Evolutionary conservation across 1,140 invertebrate species (phyloP).

Genomic region (Cecropterus lyciades): DNA sequence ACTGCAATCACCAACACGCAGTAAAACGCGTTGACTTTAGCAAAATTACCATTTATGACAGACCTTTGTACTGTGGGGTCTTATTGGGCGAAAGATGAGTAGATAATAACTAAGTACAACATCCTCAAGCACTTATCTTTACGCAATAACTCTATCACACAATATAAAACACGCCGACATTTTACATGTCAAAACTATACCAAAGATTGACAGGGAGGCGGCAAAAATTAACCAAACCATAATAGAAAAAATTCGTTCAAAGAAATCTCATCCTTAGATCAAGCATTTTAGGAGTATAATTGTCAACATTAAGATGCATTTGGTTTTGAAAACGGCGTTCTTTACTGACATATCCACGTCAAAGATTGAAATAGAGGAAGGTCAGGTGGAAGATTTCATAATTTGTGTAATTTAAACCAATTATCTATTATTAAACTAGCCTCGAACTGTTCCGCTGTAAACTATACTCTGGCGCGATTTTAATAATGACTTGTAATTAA

Average conservation of each 20-base stretch:
- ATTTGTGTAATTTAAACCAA: conserved; percentile 32
- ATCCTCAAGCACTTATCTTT: conserved; percentile 6
- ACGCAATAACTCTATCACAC: conserved; percentile 21
- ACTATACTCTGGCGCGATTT: conserved; percentile 1
- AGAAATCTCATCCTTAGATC: not conserved
- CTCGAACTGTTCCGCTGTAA: not conserved
- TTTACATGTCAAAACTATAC: conserved; percentile 39
- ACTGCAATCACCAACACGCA: too few species aligned
- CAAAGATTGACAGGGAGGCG: conserved; percentile 44
- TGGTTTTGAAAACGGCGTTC: conserved; percentile 20
- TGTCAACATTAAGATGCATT: not conserved
- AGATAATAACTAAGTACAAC: too few species aligned
- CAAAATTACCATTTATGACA: too few species aligned
- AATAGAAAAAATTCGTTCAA: not conserved
- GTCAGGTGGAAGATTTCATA: conserved; percentile 32
- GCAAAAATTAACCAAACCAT: conserved; percentile 28
- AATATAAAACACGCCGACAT: conserved; percentile 18
- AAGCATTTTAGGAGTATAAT: not conserved
- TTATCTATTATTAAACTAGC: conserved; percentile 29
- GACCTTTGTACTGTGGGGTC: too few species aligned
- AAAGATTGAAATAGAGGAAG: conserved; percentile 41
- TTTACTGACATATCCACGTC: conserved; percentile 39
- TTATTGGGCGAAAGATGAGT: too few species aligned
- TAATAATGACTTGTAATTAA: conserved; percentile 7
- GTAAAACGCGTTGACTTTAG: too few species aligned